Conservation (phyloP, 2,888 invertebrate genomes). For the Busseola fusca region DNA sequence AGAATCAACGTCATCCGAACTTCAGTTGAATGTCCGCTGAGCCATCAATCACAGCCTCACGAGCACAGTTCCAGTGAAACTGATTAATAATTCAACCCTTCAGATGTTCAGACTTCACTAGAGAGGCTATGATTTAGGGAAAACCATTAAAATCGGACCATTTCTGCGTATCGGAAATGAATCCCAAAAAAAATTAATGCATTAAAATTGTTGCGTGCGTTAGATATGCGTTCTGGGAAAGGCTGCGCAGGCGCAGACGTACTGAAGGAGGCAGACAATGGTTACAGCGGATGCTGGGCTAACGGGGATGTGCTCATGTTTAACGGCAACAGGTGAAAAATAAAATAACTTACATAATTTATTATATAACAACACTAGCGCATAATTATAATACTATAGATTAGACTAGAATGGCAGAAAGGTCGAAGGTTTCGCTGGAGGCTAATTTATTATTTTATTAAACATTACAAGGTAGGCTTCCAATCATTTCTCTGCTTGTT, state of each 20-base stretch:
- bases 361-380: no score
- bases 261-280: not conserved
- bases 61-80: slow-evolving; percentile 35
- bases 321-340: not conserved
- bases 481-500: not conserved
- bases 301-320: slow-evolving; percentile 18
- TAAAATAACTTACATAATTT: not conserved
- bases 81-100: slow-evolving; percentile 47
- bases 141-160: slow-evolving; percentile 49
- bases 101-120: slow-evolving; percentile 9
- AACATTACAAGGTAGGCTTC: not conserved
- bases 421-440: not conserved
- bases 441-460: not conserved
- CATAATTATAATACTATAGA: not conserved
- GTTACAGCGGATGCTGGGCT: slow-evolving; percentile 20
- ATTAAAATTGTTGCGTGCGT: slow-evolving; percentile 30
- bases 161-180: slow-evolving; percentile 57
- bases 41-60: slow-evolving; percentile 36
- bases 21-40: slow-evolving; percentile 6
- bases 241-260: slow-evolving; percentile 9
- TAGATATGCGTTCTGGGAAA: slow-evolving; percentile 55
- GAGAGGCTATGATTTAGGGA: slow-evolving; percentile 18
- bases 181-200: slow-evolving; percentile 19
- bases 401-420: no score
- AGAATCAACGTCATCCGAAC: slow-evolving; percentile 9